Base-by-base conservation (phyloP, 2,888 invertebrate species). In the Latheticus oryzae region DNA sequence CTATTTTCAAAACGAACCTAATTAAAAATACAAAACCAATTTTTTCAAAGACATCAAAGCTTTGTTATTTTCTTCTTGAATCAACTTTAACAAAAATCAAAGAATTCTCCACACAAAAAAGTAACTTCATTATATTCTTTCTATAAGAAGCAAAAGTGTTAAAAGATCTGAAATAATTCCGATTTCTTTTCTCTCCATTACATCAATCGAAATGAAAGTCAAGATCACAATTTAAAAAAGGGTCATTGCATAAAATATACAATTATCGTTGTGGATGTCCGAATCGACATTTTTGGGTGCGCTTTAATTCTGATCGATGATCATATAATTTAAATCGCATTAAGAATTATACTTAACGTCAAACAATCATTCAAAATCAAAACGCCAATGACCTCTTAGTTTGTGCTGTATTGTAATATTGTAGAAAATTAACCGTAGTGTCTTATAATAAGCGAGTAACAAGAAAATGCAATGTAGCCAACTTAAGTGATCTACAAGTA, bases 201-300 rank as follows among this genome's bases (percentile, higher is more conserved):
- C 40, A 42, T 40, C 52, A 52, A 24, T 19, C 35, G 24, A 35
- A 32, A 57, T 51, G 45, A 51, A 57, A 57, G 51, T 57, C 57
- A 57, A 51, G 57, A 51, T 45, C 57, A 43, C 43, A 50, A 37
- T 45, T 57, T 57, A 42, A 26, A 38, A 50, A 45, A 16, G 30
- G 57, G 57, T 57, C 57, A 57, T 19, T 17, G 57, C 23, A 57
- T 57, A 57, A 57, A 57, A 57, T 57, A 51, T 57, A 57, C 57
- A 57, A 57, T 51, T 45, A 43, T 45, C 53, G 33, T 45, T 19
- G 17, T 17, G 16, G 15, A 35, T 26, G 35, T 45, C 37, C 45
- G 45, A 54, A 45, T 35, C 43, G 45, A 45, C 28, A 54, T 54
- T 54, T 52, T 43, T 52, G 33, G 42, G 33, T 42, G 42, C 43